Conservation (phyloP, 2,797 vertebrate species). For the Lepus oiostolus region DNA sequence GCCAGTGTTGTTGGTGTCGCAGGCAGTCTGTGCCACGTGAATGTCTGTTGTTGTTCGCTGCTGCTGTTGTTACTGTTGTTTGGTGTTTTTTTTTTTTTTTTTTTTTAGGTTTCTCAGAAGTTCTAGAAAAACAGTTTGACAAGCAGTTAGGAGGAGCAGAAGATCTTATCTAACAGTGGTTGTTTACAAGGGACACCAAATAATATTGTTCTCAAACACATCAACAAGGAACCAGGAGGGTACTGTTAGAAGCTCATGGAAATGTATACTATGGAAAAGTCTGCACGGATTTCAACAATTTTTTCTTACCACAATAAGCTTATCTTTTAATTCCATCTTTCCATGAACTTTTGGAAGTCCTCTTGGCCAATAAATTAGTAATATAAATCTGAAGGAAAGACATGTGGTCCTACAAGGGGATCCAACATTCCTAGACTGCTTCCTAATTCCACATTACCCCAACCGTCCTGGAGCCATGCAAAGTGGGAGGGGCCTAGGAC, state of each 20-base stretch:
- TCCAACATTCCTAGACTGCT: background rate
- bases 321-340: too few species aligned
- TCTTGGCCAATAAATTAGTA: background rate
- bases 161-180: background rate
- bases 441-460: background rate
- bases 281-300: too few species aligned
- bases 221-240: background rate
- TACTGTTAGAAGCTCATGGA: too few species aligned
- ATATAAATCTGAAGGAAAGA: conserved; percentile 48
- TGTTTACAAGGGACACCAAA: background rate
- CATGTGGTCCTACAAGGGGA: background rate
- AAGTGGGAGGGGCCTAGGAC: background rate
- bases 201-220: conserved; percentile 19
- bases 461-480: background rate
- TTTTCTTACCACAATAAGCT: too few species aligned
- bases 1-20: background rate
- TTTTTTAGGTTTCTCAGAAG: conserved; percentile 45
- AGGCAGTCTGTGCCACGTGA: background rate
- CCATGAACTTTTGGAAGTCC: too few species aligned
- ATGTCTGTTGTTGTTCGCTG: background rate
- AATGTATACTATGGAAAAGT: too few species aligned
- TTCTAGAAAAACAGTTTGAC: conserved; percentile 50
- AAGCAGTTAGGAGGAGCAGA: background rate
- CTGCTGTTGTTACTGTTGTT: background rate
- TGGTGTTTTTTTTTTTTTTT: background rate